Evolutionary conservation across 2,113 vertebrate genomes (phyloP), one percentile per base, ranked within the genome.

Genomic region (Rhombomys opimus): DNA sequence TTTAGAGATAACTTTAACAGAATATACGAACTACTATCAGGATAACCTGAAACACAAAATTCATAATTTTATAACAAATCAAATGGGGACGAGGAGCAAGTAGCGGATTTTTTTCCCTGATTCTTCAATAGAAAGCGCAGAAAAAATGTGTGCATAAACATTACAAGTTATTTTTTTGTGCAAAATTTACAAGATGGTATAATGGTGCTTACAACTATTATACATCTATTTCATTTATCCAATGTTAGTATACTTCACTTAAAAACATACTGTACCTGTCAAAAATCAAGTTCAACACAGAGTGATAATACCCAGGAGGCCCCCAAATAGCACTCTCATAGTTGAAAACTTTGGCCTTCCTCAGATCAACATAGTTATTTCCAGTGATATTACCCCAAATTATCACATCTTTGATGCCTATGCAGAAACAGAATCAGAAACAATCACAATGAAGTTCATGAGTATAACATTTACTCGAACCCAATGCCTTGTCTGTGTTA

Each of bases 371-470:
- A n/a, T 99, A 98, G 94, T 98, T 99, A 90, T 91, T 97, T 52
- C 99, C 99, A 86, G 98, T 99, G 96, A 99, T 98, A 95, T 99
- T 99, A 46, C 99, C 99, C 99, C 99, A 99, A 59, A 99, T 96
- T 0, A 99, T 98, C n/a, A 99, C 98, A 15, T 99, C 97, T 98
- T 97, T 99, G 61, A 99, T 97, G 93, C 98, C 99, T 99, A 87
- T 54, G 97, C 67, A 77, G 95, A 81, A 46, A 96, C 95, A 96
- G 92, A n/a, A 14, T 70, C 20, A 77, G 90, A 80, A 96, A 76
- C 10, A 27, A 97, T 85, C 18, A 75, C 35, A 76, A 75, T 63
- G 67, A 96, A 89, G 72, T 23, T 93, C 1, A 61, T 10, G 90
- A 95, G 87, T 15, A 95, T 23, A 72, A 78, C 94, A 94, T 35